A percentile compares a stretch with the other conserved stretches of the same genome.
Conservation (phyloP, 2,113 vertebrate genomes). For the Cyrtonyx montezumae region DNA sequence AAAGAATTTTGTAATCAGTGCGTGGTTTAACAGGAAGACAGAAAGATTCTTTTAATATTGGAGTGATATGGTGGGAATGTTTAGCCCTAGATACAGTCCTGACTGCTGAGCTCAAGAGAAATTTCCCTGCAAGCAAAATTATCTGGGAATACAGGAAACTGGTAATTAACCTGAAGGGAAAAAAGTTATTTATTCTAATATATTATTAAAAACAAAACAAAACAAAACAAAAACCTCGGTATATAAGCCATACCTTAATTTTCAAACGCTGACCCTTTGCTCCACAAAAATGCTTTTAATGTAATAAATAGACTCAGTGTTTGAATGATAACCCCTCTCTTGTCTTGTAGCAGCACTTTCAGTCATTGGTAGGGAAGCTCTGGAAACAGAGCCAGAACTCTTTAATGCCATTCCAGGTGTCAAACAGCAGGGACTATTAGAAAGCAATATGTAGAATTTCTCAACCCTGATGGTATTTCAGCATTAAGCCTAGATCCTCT, state of each 20-base stretch:
- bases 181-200: slow-evolving; percentile 2
- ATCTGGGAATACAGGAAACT: slow-evolving; percentile 25
- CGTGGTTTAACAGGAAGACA: slow-evolving; percentile 58
- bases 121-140: slow-evolving; percentile 56
- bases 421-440: slow-evolving; percentile 6
- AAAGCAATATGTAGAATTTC: neutral
- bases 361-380: neutral
- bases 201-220: neutral
- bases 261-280: neutral
- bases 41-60: slow-evolving; percentile 65
- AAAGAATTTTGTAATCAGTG: slow-evolving; percentile 67
- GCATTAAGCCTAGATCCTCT: neutral
- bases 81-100: slow-evolving; percentile 44
- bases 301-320: neutral
- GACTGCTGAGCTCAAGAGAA: slow-evolving; percentile 53
- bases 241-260: neutral
- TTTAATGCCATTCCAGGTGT: slow-evolving; percentile 35
- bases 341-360: neutral
- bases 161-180: neutral
- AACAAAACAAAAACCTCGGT: neutral
- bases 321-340: neutral
- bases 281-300: neutral
- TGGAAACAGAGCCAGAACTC: neutral
- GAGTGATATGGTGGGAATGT: slow-evolving; percentile 62
- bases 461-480: neutral